Evolutionary conservation across 2,888 invertebrate genomes (phyloP).

Genomic region (Parasteatoda lunata): DNA sequence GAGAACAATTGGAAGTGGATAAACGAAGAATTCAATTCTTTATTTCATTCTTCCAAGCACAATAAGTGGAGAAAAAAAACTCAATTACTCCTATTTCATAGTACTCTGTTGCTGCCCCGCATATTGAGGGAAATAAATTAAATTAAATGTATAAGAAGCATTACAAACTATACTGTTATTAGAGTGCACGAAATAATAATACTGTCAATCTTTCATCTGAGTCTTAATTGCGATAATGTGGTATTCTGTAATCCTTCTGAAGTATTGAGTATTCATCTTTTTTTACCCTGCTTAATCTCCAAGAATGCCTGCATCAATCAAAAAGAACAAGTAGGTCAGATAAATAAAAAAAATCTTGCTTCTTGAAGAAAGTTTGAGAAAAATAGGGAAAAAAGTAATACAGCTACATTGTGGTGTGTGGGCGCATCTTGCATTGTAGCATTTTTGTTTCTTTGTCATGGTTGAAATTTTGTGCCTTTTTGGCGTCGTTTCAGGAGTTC

Average conservation of each 20-base stretch:
- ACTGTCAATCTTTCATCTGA: too few species aligned
- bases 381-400: conserved; percentile 20
- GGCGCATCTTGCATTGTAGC: conserved; percentile 32
- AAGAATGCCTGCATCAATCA: conserved; percentile 45
- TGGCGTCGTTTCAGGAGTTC: conserved; percentile 49
- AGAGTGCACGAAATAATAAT: too few species aligned
- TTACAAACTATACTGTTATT: too few species aligned
- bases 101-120: too few species aligned
- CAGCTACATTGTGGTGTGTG: conserved; percentile 22
- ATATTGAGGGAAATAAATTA: too few species aligned
- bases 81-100: too few species aligned
- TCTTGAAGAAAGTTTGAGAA: conserved; percentile 40
- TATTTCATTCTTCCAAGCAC: too few species aligned
- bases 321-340: conserved; percentile 52
- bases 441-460: conserved; percentile 27
- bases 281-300: conserved; percentile 33
- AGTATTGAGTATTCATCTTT: conserved; percentile 24
- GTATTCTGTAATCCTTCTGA: conserved; percentile 34
- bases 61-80: too few species aligned
- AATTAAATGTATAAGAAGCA: too few species aligned
- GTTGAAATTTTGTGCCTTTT: conserved; percentile 29
- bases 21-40: too few species aligned
- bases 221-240: conserved; percentile 30
- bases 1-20: too few species aligned
- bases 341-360: conserved; percentile 37